phyloP scores from a whole-genome alignment of 2,888 invertebrate species.

The Lithophane semibrunnea region DNA sequence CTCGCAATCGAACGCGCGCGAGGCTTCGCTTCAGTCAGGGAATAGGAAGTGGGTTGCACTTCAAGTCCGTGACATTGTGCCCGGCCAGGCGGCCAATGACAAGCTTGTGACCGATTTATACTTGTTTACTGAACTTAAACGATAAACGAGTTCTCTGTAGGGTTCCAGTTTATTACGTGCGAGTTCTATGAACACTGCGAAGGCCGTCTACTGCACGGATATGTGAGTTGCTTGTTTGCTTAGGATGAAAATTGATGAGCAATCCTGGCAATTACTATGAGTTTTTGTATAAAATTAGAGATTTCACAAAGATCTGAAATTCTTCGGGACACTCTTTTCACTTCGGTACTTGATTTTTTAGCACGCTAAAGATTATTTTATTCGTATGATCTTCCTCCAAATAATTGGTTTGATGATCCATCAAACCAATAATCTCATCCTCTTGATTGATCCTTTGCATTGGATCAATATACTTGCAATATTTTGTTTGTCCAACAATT shows the following conservation, averaged over 20 bases:
- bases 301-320: neutral
- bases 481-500: neutral
- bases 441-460: neutral
- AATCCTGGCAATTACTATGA: neutral
- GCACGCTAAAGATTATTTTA: neutral
- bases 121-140: constrained; percentile 17
- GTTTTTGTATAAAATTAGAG: neutral
- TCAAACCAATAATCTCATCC: neutral
- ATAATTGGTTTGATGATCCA: neutral
- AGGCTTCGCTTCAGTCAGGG: neutral
- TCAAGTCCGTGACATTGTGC: constrained; percentile 1
- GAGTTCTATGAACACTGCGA: constrained; percentile 14
- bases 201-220: neutral
- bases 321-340: neutral
- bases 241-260: neutral
- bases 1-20: neutral
- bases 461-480: neutral
- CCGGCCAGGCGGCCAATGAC: neutral
- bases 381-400: neutral
- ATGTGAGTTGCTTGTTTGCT: neutral
- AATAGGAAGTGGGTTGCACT: constrained; percentile 7
- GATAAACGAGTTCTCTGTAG: too few species aligned
- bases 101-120: constrained; percentile 16
- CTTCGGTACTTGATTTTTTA: neutral
- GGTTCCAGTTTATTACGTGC: constrained; percentile 17